Evolutionary conservation across 1,140 invertebrate species (phyloP), one percentile per base, ranked within the genome.

Genomic region (Drosophila virilis): DNA sequence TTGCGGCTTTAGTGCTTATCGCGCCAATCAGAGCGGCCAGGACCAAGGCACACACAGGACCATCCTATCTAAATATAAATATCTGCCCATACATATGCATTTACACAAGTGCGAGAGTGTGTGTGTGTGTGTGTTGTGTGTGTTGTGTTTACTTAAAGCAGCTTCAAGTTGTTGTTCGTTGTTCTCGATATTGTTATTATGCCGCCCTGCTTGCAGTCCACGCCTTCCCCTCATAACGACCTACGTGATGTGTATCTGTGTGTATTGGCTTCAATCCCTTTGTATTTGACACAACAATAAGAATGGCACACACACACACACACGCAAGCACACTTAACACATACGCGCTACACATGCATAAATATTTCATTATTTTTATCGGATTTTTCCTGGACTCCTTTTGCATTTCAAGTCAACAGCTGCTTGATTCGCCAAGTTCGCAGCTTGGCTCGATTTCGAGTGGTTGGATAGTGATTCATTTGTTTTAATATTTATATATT

Each of bases 341-440:
- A 22, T 37, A 50, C 61, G 48, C 52, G 58, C 33, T 46, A 64
- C 54, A 66, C 42, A 61, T 73, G 72, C 58, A 79, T 86, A 81
- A 83, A 89, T 89, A 88, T 88, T 89, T 88, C 62, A 88, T 89
- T 89, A 88, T 74, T 74, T 89, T 66, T 89, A 88, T 89, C 77
- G 84, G 84, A 80, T 83, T 88, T 79, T 68, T 62, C 12, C 43
- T 51, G 46, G 28, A 45, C 35, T 76, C 52, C 61, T 70, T 59
- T 50, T 62, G 54, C 54, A 61, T 72, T 71, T 46, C 50, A 66
- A 78, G 54, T 73, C 57, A 62, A 65, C 73, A 85, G 71, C 75
- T 82, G 79, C 40, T 55, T 45, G 62, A 67, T 74, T 77, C 54
- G 38, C 45, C 43, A 52, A 64, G 82, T 33, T 40, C 69, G 28